Evolutionary conservation across 1,140 invertebrate genomes (phyloP), one percentile per base, ranked within the genome.

Genomic region (Doryteuthis pealeii): DNA sequence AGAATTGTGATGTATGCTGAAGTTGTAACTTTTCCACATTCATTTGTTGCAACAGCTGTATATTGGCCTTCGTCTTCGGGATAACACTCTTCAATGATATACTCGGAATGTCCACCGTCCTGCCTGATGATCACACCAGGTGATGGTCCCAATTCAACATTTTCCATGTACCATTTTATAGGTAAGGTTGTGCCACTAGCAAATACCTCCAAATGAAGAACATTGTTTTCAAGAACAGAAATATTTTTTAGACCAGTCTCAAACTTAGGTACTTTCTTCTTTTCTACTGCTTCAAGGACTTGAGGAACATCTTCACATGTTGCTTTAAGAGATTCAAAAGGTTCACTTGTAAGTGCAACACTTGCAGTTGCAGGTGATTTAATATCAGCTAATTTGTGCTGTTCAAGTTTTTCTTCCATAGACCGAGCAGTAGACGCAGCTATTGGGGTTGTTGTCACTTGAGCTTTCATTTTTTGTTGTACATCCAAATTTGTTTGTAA

Each of bases 11-110:
- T 78, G 67, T 85, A 86, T 54, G 84, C 82, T 32, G 81, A 83
- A 28, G 84, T 83, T 0, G 79, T 77, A n/a, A 79, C 79, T 30
- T 80, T 79, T n/a, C 87, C 87, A 72, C 78, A 81, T 33, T 84
- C 79, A 75, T 87, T 88, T 65, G 71, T 76, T 14, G 82, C 80
- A 70, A 86, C 85, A 12, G 87, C 79, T 71, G 80, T 81, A 74
- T 88, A 88, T 74, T 84, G 82, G 28, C 86, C 87, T 77, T 84
- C 81, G 76, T 89, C 86, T 74, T 87, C 85, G 10, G 82, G 75
- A 62, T 86, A 83, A 8, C 85, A 83, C 43, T 87, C 81, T 14
- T 74, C 69, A n/a, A 88, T 82, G n/a, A 79, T 77, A 33, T 88
- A 76, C 28, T 79, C 74, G 62, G 83, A 83, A 31, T 73, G 78